Evolutionary conservation across 2,797 vertebrate genomes (phyloP), one percentile per base, ranked within the genome.

Genomic region (Danio aesculapii): DNA sequence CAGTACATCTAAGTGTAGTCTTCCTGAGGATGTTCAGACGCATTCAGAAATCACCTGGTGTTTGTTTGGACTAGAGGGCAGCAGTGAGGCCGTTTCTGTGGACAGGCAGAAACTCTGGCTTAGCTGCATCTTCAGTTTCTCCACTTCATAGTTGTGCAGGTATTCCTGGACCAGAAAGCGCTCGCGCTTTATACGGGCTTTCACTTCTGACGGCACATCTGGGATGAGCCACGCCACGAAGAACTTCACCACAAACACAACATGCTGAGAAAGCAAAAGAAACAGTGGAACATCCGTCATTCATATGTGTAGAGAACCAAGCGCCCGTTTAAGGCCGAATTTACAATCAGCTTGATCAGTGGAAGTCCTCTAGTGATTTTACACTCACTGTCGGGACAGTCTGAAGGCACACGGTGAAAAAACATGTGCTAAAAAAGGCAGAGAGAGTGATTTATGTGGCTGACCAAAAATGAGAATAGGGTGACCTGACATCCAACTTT

Each of bases 201-300:
- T 94, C 83, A 99, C 96, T 0, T 96, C 96, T 12, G 95, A 92
- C 0, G 97, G 96, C 67, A 99, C 91, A 30, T 99, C 98, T 0
- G 97, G 97, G 85, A 99, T 99, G 93, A 98, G 90, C 96, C 97
- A 99, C 0, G 97, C 97, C 81, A 99, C 94, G 0, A 98, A 95
- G 92, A 99, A 99, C 86, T 98, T 99, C 80, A 98, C 94, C 67
- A 96, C 88, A 75, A 99, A 99, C 16, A 98, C 97, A 64, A 98
- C 87, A 0, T 99, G 98, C 97, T 99, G 86, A 19, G 72, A 82
- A 14, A 17, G 52, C 74, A 77, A 1, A 76, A 61, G 74, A 39
- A 68, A 11, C 43, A 83, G 44, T 43, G n/a, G 43, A 10, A 49
- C 21, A 17, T 19, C 58, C 1, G 13, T 49, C 47, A 49, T 49